Base-by-base conservation (phyloP, 2,888 invertebrate species). In the Apeira syringaria region DNA sequence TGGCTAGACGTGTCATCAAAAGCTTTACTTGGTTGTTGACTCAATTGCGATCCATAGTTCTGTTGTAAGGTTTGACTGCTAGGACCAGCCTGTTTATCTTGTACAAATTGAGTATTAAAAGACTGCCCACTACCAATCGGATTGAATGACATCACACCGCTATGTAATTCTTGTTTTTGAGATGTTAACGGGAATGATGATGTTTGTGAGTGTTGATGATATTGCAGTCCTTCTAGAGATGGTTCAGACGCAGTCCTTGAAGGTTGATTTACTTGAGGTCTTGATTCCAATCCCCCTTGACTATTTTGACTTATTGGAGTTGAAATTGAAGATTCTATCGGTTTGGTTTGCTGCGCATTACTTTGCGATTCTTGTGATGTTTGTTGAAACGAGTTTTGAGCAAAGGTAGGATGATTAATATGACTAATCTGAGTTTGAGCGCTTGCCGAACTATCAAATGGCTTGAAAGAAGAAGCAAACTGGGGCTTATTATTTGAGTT, bases 391-490 rank as follows among this genome's bases (percentile, higher is more conserved):
- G 24, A 22, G 13, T 15, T 17, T 15, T 34, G 34, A 13, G 6
- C 31, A 5, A 13, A 1, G 2, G 27, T 11, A 12, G 15, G 5
- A 5, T 50, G 37, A 20, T 55, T 53, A 17, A 56, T 56, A 22
- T 36, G 39, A 11, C 49, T 57, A 33, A 63, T 53, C 10, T 61
- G 54, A 13, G 55, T 9, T 25, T 61, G 54, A 12, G 56, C n/a
- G 12, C 17, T 7, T 11, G 31, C 29, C 10, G 36, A 40, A 11
- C 28, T 32, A 7, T 13, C 39, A 28, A 37, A 45, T 30, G 55
- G 50, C 18, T 41, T 43, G 5, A 30, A 24, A 27, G 44, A 49
- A 3, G 9, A 3, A 24, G 47, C 42, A 59, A 37, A 37, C 38
- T 57, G 9, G 12, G 46, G 49, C 18, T 51, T 56, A 10, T 39